Evolutionary conservation across 2,888 invertebrate species (phyloP).

Genomic region (Cartodere bifasciata): DNA sequence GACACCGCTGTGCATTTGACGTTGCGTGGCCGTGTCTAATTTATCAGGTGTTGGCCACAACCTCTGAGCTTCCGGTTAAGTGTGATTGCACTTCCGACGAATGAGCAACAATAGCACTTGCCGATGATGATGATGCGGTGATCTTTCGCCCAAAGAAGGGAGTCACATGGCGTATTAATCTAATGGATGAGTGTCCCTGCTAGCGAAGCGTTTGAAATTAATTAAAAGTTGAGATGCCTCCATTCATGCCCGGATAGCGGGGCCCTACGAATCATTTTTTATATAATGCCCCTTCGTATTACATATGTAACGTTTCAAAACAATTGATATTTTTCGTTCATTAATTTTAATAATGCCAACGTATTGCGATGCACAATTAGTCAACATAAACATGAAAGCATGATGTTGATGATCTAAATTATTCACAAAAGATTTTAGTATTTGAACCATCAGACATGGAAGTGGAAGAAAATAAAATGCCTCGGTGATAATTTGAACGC

Average conservation of each 20-base stretch:
- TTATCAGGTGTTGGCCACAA: slow-evolving; percentile 32
- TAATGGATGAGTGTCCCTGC: slow-evolving; percentile 28
- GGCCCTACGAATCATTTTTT: slow-evolving; percentile 17
- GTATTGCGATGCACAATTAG: no score
- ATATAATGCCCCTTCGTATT: no score
- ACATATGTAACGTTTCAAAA: no score
- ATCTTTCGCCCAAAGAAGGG: slow-evolving; percentile 24
- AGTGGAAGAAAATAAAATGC: no score
- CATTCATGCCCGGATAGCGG: slow-evolving; percentile 19
- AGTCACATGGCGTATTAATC: slow-evolving; percentile 30
- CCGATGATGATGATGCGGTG: slow-evolving; percentile 26
- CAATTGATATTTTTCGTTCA: no score
- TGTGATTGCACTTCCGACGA: slow-evolving; percentile 27
- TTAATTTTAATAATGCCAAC: no score
- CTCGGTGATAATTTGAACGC: no score
- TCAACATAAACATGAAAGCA: no score
- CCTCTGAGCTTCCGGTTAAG: slow-evolving; percentile 24
- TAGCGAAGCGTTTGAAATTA: slow-evolving; percentile 28
- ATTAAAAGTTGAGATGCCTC: slow-evolving; percentile 27
- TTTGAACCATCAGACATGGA: no score
- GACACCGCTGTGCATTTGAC: slow-evolving; percentile 21
- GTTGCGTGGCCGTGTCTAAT: slow-evolving; percentile 24
- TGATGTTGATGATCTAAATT: no score
- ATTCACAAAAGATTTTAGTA: no score
- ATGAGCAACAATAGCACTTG: slow-evolving; percentile 30